Conservation (phyloP, 2,888 invertebrate species). For the Epinotia demarniana region DNA sequence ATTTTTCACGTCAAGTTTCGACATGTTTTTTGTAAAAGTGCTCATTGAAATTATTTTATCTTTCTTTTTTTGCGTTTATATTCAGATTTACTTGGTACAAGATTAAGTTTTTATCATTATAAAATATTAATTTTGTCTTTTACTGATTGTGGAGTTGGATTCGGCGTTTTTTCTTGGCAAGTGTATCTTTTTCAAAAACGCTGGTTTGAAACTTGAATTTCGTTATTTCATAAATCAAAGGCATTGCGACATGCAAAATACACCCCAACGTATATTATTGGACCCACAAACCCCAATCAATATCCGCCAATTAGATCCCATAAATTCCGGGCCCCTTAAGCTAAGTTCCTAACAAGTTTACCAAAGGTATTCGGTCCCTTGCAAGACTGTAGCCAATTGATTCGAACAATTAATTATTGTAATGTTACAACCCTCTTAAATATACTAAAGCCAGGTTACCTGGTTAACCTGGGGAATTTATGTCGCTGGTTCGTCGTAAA, state of each 20-base stretch:
- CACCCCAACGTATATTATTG: neutral
- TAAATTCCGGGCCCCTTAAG: conserved; percentile 36
- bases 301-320: conserved; percentile 25
- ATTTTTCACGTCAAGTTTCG: too few species aligned
- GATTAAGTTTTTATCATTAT: too few species aligned
- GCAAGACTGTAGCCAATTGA: conserved; percentile 40
- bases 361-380: conserved; percentile 34
- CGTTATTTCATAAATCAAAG: too few species aligned
- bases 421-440: conserved; percentile 35
- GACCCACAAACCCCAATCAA: conserved; percentile 27
- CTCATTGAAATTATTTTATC: too few species aligned
- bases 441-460: conserved; percentile 37
- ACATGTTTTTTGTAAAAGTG: too few species aligned
- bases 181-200: too few species aligned
- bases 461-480: conserved; percentile 24
- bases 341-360: conserved; percentile 41
- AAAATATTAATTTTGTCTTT: too few species aligned
- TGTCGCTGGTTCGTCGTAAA: neutral
- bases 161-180: too few species aligned
- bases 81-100: too few species aligned
- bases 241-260: neutral
- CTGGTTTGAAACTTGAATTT: too few species aligned
- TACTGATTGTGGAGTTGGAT: too few species aligned
- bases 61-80: too few species aligned
- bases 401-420: conserved; percentile 42